Evolutionary conservation across 30 jellyfish, hydroid and myxozoan species (phyloP).

Genomic region (Clytia hemisphaerica): DNA sequence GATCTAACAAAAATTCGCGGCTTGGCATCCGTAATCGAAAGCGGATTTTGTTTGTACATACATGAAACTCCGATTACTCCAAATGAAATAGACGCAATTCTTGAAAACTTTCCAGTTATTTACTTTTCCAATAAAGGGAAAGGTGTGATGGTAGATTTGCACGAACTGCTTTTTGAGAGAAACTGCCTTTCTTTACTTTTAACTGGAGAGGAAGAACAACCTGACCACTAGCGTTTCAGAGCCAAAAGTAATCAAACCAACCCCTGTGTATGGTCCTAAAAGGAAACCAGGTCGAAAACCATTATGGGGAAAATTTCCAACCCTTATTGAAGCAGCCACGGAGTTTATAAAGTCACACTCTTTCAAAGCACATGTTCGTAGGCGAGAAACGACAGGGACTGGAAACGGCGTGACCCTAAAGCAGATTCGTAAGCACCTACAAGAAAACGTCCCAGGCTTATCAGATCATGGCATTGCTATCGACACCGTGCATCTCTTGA

Average conservation of each 20-base stretch:
- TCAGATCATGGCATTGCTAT: not conserved
- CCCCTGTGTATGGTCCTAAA: too few relatives aligned
- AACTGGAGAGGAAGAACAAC: conserved; percentile 8
- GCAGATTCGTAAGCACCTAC: conserved; percentile 5
- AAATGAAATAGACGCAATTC: too few relatives aligned
- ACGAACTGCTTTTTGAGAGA: conserved; percentile 6
- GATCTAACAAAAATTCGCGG: too few relatives aligned
- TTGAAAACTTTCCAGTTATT: not conserved
- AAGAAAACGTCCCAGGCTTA: conserved; percentile 6
- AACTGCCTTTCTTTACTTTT: not conserved
- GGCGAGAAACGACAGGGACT: too few relatives aligned
- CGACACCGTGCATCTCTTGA: conserved; percentile 12
- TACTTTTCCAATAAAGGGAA: conserved; percentile 3
- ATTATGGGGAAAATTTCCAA: conserved; percentile 12
- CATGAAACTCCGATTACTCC: conserved; percentile 2
- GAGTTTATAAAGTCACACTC: conserved; percentile 12
- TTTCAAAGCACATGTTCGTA: conserved; percentile 12
- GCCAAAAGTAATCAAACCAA: not conserved
- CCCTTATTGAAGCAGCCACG: conserved; percentile 6
- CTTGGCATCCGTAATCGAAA: too few relatives aligned
- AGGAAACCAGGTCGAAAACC: conserved; percentile 8
- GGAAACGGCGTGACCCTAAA: conserved; percentile 11
- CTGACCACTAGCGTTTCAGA: not conserved
- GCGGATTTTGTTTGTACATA: not conserved
- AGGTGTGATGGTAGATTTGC: conserved; percentile 9